Evolutionary conservation across 2,113 vertebrate species (phyloP), one percentile per base, ranked within the genome.

Genomic region (Misgurnus anguillicaudatus): DNA sequence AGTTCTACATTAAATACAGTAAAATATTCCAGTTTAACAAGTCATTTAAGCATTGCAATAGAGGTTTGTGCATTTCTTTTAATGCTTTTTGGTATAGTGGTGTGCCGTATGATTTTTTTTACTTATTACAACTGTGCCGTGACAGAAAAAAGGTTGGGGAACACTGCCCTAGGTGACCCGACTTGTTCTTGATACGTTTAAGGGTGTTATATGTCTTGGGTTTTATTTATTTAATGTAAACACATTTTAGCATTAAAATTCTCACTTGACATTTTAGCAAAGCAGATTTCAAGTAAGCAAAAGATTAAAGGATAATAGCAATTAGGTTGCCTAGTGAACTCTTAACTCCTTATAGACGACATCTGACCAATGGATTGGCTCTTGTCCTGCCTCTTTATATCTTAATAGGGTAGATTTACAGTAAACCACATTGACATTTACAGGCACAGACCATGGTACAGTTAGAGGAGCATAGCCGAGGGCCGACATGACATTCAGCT

Each of bases 251-350:
- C n/a, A n/a, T n/a, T n/a, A n/a, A n/a, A n/a, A n/a, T n/a, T n/a
- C n/a, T n/a, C n/a, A n/a, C 5, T 0, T 21, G 31, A 39, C 48
- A 67, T 57, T 67, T 41, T 4, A 16, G 39, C 17, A 45, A 21
- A 78, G 42, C 65, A 31, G 65, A 68, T 72, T 80, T 94, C 91
- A 87, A 88, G 68, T 78, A 76, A 87, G 66, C 83, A 82, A 88
- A 86, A 88, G 88, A 85, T 90, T 85, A 89, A 81, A 84, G 92
- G 94, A 94, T 97, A 95, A 96, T 94, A 90, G 91, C 92, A 89
- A 90, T 91, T 94, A 95, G 93, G 92, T 94, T 93, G 89, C 88
- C 81, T 87, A 87, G 83, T 94, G 93, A 95, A 93, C 87, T 85
- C 87, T 85, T 80, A 85, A 90, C 92, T 93, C 92, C 90, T 94